Base-by-base conservation (phyloP, 2,888 invertebrate genomes). In the Druceiella hillmani region DNA sequence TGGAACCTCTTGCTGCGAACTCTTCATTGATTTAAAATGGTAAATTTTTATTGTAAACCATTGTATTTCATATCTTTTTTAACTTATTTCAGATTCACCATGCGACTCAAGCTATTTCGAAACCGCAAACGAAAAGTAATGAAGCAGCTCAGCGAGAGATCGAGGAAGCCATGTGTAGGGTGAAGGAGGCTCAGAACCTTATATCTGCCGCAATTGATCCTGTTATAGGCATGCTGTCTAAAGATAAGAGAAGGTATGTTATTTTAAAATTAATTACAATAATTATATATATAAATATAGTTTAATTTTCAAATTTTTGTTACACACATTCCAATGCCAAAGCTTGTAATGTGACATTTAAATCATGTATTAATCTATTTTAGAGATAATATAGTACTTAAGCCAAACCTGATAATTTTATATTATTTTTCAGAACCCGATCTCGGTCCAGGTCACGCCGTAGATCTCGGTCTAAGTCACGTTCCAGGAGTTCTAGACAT, bases 121-220 rank as follows among this genome's bases (percentile, higher is more conserved):
- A 91, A 55, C 95, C 95, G 0, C 92, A 92, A 59, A 88, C 92
- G 0, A 94, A 95, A 61, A 93, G 91, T 50, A 93, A 93, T 57
- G 93, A 94, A 59, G 93, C 92, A 2, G 94, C 94, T 0, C 90
- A 94, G 55, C 80, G 87, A 28, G 95, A 95, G 67, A 93, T 97
- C 38, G 94, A 95, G 61, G 94, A 94, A 61, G 95, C 94, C 1
- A 94, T 99, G 93, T 88, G 91, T 29, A 76, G 94, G 45, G 93
- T 95, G 0, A 93, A 93, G 58, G 95, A 97, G 65, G 94, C 94
- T 0, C 94, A 95, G 62, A 90, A 88, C 58, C 77, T 94, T 54
- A 92, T 97, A 46, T 89, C 92, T 1, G 94, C 93, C 5, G 90
- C 92, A 9, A 91, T 94, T 45, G 93, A 91, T 66, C 90, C 90